Conservation (phyloP, 2,888 invertebrate species). For the Tigriopus californicus region DNA sequence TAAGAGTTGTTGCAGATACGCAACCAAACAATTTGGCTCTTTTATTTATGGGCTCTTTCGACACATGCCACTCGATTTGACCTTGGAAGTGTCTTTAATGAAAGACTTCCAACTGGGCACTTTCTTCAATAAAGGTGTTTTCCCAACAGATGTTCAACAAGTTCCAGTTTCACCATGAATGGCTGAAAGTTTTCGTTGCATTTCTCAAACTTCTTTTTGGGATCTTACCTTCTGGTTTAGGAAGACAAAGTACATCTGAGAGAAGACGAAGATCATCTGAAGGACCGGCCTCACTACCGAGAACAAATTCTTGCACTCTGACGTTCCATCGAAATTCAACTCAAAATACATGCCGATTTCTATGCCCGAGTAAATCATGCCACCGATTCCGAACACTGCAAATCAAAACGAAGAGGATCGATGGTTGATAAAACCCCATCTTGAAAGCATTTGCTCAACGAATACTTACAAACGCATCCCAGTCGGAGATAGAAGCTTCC, state of each 20-base stretch:
- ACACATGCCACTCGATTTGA: too few species aligned
- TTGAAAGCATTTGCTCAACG: neutral
- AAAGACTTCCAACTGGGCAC: too few species aligned
- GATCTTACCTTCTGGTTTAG: slow-evolving; percentile 70
- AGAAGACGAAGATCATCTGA: slow-evolving; percentile 85
- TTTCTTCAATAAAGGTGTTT: too few species aligned
- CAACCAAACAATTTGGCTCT: too few species aligned
- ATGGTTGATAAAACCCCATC: neutral
- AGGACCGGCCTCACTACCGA: slow-evolving; percentile 75
- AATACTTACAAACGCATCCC: slow-evolving; percentile 60
- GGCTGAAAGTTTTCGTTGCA: too few species aligned
- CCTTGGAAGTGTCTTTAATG: too few species aligned
- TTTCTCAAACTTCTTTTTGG: neutral
- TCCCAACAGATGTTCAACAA: too few species aligned
- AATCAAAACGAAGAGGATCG: slow-evolving; percentile 22
- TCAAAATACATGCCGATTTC: slow-evolving; percentile 92
- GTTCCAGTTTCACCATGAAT: too few species aligned
- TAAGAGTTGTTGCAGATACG: too few species aligned
- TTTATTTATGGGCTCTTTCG: too few species aligned
- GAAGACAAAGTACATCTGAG: slow-evolving; percentile 96
- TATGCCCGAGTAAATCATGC: slow-evolving; percentile 88
- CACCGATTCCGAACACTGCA: slow-evolving; percentile 83
- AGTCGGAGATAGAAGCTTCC: slow-evolving; percentile 80
- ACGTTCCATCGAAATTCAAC: slow-evolving; percentile 51
- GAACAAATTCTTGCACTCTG: slow-evolving; percentile 71